Evolutionary conservation across 2,888 invertebrate species (phyloP).

Genomic region (Zootermopsis nevadensis): DNA sequence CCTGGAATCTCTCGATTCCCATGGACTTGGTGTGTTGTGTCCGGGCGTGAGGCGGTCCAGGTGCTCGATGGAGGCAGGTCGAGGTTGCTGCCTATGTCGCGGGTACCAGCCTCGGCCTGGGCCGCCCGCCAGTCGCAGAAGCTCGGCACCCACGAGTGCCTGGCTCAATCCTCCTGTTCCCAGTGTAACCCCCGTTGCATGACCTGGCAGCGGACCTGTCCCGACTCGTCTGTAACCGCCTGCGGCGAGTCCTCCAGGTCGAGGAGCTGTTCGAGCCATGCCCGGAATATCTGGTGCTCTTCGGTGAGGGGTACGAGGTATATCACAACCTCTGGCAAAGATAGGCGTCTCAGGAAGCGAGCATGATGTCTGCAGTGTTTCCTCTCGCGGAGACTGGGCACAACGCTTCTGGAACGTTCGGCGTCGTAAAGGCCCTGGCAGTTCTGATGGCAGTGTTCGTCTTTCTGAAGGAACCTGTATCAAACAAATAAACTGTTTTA

Average conservation of each 20-base stretch:
- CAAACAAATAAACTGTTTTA: not conserved
- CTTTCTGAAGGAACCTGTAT: conserved; percentile 65
- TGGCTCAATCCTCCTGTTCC: conserved; percentile 58
- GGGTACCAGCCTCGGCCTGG: conserved; percentile 83
- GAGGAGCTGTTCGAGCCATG: conserved; percentile 69
- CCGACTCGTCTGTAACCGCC: conserved; percentile 55
- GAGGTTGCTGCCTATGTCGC: conserved; percentile 60
- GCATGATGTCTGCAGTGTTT: conserved; percentile 82
- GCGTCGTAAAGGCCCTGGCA: conserved; percentile 68
- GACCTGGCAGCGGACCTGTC: conserved; percentile 44
- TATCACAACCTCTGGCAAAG: conserved; percentile 84
- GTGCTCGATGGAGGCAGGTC: conserved; percentile 88
- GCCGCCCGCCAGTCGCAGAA: conserved; percentile 81
- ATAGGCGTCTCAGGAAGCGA: conserved; percentile 91
- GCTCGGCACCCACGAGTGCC: conserved; percentile 80
- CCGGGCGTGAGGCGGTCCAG: conserved; percentile 76
- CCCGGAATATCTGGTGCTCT: conserved; percentile 70
- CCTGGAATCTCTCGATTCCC: conserved; percentile 66
- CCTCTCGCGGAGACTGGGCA: conserved; percentile 70
- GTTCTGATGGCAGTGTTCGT: conserved; percentile 79
- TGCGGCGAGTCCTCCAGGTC: conserved; percentile 67
- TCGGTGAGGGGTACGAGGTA: conserved; percentile 84
- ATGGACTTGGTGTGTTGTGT: conserved; percentile 55
- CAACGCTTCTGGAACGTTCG: conserved; percentile 65
- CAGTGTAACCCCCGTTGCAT: conserved; percentile 58